Evolutionary conservation across 2,888 invertebrate species (phyloP).

Genomic region (Scaptomyza polygonia): DNA sequence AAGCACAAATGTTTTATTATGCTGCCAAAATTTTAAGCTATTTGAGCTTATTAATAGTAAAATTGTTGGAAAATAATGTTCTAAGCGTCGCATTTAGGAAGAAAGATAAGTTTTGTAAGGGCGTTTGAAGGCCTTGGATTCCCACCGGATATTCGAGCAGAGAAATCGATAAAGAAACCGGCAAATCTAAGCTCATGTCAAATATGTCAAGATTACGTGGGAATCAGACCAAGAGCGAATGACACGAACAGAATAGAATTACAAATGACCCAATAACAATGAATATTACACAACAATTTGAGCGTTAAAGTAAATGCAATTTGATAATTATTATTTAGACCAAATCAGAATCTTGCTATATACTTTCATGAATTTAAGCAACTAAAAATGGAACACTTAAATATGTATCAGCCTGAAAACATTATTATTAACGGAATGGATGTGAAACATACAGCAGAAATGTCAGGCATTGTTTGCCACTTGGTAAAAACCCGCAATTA

Average conservation of each 20-base stretch:
- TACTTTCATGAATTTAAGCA: too few relatives aligned
- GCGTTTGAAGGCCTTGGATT: not conserved
- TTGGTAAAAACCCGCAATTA: constrained; percentile 58
- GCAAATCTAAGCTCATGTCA: not conserved
- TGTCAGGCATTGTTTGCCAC: constrained; percentile 23
- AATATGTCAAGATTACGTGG: constrained; percentile 62
- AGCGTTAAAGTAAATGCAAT: not conserved
- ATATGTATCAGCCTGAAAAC: not conserved
- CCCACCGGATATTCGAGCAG: constrained; percentile 4
- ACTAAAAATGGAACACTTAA: constrained; percentile 1
- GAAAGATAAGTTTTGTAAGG: not conserved
- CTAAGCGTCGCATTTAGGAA: not conserved
- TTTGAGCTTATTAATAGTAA: not conserved
- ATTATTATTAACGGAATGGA: not conserved
- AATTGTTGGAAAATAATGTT: not conserved
- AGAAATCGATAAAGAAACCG: constrained; percentile 1
- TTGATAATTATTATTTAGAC: not conserved
- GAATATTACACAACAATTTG: constrained; percentile 13
- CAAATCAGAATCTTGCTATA: too few relatives aligned
- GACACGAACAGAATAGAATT: constrained; percentile 32
- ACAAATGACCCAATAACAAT: constrained; percentile 22
- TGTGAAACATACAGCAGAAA: constrained; percentile 45
- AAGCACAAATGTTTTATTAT: constrained; percentile 1
- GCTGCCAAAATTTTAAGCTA: not conserved
- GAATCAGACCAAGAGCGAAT: constrained; percentile 39